phyloP scores from a whole-genome alignment of 2,888 invertebrate species.

The Endotricha flammealis region DNA sequence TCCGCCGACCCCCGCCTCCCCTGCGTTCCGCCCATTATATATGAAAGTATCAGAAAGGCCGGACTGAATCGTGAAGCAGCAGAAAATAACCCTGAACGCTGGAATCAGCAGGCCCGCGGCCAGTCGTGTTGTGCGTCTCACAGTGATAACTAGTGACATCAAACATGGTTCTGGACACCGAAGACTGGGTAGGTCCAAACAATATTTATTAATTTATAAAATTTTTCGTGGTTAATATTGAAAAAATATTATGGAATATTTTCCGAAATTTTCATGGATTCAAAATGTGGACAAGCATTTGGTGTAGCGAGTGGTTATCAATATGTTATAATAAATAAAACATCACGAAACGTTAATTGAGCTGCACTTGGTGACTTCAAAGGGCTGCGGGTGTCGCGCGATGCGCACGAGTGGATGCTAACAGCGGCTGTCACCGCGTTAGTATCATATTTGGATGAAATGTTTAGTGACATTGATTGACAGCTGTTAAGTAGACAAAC shows the following conservation, averaged over 20 bases:
- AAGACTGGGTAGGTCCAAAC: conserved; percentile 72
- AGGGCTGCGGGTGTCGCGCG: conserved; percentile 17
- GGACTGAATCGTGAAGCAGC: conserved; percentile 56
- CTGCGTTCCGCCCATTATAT: conserved; percentile 44
- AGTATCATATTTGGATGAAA: conserved; percentile 30
- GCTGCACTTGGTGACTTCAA: too few relatives aligned
- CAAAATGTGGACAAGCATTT: too few relatives aligned
- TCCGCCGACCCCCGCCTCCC: conserved; percentile 33
- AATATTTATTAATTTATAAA: conserved; percentile 12
- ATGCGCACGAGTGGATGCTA: conserved; percentile 35
- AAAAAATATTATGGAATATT: too few relatives aligned
- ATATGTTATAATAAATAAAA: too few relatives aligned
- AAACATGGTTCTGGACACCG: conserved; percentile 74
- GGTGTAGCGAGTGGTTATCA: too few relatives aligned
- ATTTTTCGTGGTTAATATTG: too few relatives aligned
- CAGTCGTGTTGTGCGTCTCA: conserved; percentile 79
- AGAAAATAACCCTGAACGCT: conserved; percentile 76
- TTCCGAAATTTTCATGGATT: too few relatives aligned
- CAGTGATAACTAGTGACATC: conserved; percentile 74
- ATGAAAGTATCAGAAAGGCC: conserved; percentile 65
- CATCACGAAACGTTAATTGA: too few relatives aligned
- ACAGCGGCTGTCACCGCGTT: conserved; percentile 42
- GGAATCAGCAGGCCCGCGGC: conserved; percentile 59
- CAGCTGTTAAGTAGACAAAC: conserved; percentile 19
- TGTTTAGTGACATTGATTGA: conserved; percentile 27